A percentile compares a stretch with the other conserved stretches of the same genome.
These are phyloP conservation scores for Sinocyclocheilus rhinocerous DNA, from an alignment of 2,113 vertebrate species.

Conservation along the genomic window DNA sequence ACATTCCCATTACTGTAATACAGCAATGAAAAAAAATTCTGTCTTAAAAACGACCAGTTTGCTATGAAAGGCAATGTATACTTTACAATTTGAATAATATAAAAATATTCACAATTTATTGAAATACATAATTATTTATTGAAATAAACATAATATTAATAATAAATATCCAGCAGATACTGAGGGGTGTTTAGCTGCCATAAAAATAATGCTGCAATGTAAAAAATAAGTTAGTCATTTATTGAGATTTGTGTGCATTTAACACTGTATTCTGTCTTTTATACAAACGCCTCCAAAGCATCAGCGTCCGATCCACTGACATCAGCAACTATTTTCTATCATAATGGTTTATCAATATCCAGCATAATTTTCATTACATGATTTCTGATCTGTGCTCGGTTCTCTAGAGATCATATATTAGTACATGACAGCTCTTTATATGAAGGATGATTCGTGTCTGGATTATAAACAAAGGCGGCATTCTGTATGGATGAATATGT, in stretches of 20 bases:
- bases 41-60: too few relatives aligned
- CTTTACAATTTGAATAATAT: neutral
- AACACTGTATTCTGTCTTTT: neutral
- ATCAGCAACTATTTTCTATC: conserved; percentile 7
- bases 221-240: neutral
- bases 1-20: too few relatives aligned
- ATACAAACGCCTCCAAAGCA: neutral
- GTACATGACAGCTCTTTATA: conserved; percentile 19
- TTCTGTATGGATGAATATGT: conserved; percentile 12
- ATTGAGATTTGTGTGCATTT: neutral
- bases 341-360: conserved; percentile 28
- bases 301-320: neutral
- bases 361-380: conserved; percentile 25
- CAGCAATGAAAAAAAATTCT: too few relatives aligned
- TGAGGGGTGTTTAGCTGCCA: neutral
- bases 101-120: neutral
- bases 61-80: too few relatives aligned
- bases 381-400: neutral
- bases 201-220: neutral
- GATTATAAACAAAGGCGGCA: conserved; percentile 9
- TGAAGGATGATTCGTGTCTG: conserved; percentile 21
- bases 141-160: too few relatives aligned
- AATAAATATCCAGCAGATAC: neutral
- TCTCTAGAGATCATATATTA: conserved; percentile 30
- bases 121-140: too few relatives aligned